Evolutionary conservation across 2,888 invertebrate genomes (phyloP).

Genomic region (Euplagia quadripunctaria): DNA sequence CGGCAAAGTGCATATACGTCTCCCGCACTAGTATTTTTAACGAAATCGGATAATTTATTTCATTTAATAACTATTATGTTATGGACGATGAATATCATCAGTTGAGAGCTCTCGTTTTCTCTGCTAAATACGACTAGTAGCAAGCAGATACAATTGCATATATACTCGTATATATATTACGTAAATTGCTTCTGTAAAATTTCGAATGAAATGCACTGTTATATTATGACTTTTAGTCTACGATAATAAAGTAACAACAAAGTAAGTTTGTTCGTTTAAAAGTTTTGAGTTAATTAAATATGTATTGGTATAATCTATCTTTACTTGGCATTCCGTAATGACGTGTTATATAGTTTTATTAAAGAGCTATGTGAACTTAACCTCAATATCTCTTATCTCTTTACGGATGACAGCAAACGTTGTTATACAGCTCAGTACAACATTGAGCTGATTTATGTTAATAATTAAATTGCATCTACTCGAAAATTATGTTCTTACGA

Average conservation of each 20-base stretch:
- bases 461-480: neutral
- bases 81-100: too few relatives aligned
- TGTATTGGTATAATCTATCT: neutral
- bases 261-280: too few relatives aligned
- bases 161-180: neutral
- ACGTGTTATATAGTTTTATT: slow-evolving; percentile 25
- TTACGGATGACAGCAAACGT: slow-evolving; percentile 41
- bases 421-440: slow-evolving; percentile 27
- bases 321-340: slow-evolving; percentile 33
- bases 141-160: neutral
- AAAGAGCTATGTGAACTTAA: slow-evolving; percentile 56
- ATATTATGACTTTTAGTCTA: neutral
- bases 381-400: slow-evolving; percentile 56
- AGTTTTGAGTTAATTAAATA: neutral
- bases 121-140: neutral
- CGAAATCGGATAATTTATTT: too few relatives aligned
- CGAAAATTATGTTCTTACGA: neutral
- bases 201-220: neutral
- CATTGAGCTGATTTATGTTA: slow-evolving; percentile 26
- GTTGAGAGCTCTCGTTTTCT: too few relatives aligned
- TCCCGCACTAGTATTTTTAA: too few relatives aligned
- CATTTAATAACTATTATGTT: too few relatives aligned
- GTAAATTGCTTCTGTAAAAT: neutral
- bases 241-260: neutral
- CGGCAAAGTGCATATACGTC: too few relatives aligned